These are phyloP conservation scores for Lepus europaeus DNA, from an alignment of 2,113 vertebrate species.

Conservation along the genomic window DNA sequence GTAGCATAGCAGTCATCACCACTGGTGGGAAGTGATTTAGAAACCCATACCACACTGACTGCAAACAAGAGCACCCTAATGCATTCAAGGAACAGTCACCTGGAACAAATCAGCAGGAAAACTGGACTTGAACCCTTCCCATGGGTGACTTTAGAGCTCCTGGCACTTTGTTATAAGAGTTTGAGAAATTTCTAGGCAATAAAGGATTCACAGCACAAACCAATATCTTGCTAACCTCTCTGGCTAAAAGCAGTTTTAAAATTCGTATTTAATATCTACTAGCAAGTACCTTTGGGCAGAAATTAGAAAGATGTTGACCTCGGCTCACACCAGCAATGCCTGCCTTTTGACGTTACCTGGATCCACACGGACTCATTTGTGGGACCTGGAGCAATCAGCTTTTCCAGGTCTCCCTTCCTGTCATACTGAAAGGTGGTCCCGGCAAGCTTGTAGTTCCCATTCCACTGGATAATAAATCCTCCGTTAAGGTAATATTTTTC, in stretches of 20 bases:
- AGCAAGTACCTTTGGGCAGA: not conserved
- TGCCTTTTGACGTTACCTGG: constrained; percentile 90
- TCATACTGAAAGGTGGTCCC: constrained; percentile 95
- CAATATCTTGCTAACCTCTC: not conserved
- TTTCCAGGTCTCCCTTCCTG: constrained; percentile 95
- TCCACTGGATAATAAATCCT: constrained; percentile 99
- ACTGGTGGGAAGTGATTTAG: not conserved
- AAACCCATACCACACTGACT: not conserved
- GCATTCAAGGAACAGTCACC: not conserved
- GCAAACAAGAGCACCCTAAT: not conserved
- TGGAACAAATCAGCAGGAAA: not conserved
- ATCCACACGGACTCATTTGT: constrained; percentile 95
- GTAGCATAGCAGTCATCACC: not conserved
- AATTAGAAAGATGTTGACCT: not conserved
- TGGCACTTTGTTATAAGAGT: not conserved
- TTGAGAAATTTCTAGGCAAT: not conserved
- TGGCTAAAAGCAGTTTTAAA: not conserved
- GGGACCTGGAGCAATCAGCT: constrained; percentile 95
- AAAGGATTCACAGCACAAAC: not conserved
- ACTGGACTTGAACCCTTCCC: not conserved
- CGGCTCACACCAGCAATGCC: not conserved
- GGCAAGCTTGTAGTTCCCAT: constrained; percentile 95
- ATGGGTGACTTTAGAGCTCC: not conserved
- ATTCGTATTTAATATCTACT: not conserved
- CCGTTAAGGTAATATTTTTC: constrained; percentile 97